phyloP scores from a whole-genome alignment of 1,140 invertebrate species.

The roundworm (Caenorhabditis elegans) region DNA sequence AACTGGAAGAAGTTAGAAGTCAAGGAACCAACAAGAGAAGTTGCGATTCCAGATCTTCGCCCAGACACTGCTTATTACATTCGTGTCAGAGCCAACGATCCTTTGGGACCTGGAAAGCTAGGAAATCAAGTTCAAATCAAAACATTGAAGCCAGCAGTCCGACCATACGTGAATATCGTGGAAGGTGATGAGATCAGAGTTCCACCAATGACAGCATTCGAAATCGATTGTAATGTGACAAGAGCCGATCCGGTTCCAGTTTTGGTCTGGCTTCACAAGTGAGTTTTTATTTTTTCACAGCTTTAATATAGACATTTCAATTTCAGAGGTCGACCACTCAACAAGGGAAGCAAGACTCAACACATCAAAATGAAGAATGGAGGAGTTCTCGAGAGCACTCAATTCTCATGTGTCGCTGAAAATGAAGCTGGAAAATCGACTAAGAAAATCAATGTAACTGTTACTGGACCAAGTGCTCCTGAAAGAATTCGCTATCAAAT shows the following conservation, averaged over 20 bases:
- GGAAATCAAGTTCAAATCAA: slow-evolving; percentile 61
- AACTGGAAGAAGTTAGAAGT: slow-evolving; percentile 59
- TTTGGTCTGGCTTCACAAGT: slow-evolving; percentile 51
- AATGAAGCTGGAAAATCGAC: slow-evolving; percentile 63
- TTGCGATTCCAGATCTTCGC: slow-evolving; percentile 51
- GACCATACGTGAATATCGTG: slow-evolving; percentile 54
- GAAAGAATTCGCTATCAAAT: slow-evolving; percentile 63
- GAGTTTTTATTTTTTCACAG: too few species aligned
- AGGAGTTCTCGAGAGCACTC: slow-evolving; percentile 59
- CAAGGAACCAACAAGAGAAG: slow-evolving; percentile 55
- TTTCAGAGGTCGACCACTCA: slow-evolving; percentile 55
- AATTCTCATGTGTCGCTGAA: slow-evolving; percentile 63
- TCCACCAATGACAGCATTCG: slow-evolving; percentile 56
- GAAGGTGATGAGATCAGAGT: slow-evolving; percentile 61
- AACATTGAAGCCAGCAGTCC: slow-evolving; percentile 56
- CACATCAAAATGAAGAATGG: slow-evolving; percentile 61
- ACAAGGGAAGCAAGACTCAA: slow-evolving; percentile 51
- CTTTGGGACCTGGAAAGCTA: slow-evolving; percentile 60
- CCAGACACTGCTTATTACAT: slow-evolving; percentile 62
- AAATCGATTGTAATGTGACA: slow-evolving; percentile 60
- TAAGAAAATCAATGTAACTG: slow-evolving; percentile 55
- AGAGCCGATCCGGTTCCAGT: slow-evolving; percentile 59
- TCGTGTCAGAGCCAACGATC: slow-evolving; percentile 63
- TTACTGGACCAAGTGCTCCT: slow-evolving; percentile 59
- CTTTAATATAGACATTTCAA: too few species aligned